Conservation (phyloP, 2,113 vertebrate genomes). For the Actinemys pallida region DNA sequence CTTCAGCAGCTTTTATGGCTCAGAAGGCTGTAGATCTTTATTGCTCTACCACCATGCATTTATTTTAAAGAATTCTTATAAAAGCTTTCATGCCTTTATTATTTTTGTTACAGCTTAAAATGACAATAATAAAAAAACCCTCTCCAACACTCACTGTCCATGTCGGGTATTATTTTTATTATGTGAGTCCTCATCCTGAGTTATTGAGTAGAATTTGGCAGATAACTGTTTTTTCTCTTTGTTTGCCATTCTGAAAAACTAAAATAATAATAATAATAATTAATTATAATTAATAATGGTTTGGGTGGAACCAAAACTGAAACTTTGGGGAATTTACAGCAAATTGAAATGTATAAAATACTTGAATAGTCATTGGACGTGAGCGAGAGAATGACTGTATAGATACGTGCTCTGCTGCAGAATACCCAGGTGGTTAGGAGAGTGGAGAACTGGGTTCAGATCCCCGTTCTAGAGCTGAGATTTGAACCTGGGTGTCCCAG, state of each 20-base stretch:
- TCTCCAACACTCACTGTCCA: not conserved
- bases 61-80: not conserved
- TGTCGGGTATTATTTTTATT: not conserved
- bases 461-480: not conserved
- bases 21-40: not conserved
- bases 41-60: not conserved
- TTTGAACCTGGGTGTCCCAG: not conserved
- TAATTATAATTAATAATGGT: not conserved
- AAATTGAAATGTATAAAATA: not conserved
- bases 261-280: not conserved
- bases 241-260: not conserved
- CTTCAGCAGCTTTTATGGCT: not conserved
- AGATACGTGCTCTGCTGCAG: not conserved
- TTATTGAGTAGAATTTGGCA: not conserved
- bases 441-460: not conserved
- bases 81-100: not conserved
- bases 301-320: not conserved
- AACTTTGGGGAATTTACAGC: not conserved
- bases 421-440: not conserved
- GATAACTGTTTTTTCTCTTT: not conserved
- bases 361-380: not conserved
- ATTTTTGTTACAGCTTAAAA: not conserved
- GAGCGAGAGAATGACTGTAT: not conserved
- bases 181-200: not conserved
- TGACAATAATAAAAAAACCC: not conserved